Conservation (phyloP, 2,888 invertebrate species). For the Luperina testacea region DNA sequence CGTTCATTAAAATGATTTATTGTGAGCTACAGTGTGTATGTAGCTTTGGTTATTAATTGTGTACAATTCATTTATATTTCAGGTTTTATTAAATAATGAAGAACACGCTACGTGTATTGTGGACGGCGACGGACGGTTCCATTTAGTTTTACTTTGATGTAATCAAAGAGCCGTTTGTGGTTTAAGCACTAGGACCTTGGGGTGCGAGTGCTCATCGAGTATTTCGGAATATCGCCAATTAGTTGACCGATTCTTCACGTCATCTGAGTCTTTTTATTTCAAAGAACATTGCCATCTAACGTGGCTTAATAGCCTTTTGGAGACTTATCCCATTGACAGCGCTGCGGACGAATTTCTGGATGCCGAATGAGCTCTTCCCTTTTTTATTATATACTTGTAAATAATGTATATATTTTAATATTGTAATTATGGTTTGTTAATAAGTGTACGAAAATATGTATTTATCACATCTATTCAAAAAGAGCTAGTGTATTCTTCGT, state of each 20-base stretch:
- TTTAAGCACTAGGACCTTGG: background rate
- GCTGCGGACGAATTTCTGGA: background rate
- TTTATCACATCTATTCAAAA: background rate
- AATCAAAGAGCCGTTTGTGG: background rate
- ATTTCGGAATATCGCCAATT: background rate
- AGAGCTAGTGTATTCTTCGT: too few relatives aligned
- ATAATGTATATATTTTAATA: background rate
- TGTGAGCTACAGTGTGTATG: constrained; percentile 39
- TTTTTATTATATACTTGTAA: background rate
- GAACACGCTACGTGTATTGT: constrained; percentile 14
- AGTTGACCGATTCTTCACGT: background rate
- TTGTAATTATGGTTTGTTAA: background rate
- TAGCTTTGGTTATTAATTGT: constrained; percentile 59
- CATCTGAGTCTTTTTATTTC: background rate
- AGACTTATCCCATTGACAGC: background rate
- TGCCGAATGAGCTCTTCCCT: background rate
- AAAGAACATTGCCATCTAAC: background rate
- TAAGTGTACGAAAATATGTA: background rate
- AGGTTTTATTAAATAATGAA: constrained; percentile 34
- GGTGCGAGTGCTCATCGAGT: background rate
- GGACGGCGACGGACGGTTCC: background rate
- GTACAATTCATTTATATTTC: constrained; percentile 53
- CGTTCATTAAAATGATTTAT: constrained; percentile 56
- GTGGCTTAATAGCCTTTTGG: background rate
- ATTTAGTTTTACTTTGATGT: constrained; percentile 18